phyloP scores from a whole-genome alignment of 2,113 vertebrate species.

The Pollachius pollachius region DNA sequence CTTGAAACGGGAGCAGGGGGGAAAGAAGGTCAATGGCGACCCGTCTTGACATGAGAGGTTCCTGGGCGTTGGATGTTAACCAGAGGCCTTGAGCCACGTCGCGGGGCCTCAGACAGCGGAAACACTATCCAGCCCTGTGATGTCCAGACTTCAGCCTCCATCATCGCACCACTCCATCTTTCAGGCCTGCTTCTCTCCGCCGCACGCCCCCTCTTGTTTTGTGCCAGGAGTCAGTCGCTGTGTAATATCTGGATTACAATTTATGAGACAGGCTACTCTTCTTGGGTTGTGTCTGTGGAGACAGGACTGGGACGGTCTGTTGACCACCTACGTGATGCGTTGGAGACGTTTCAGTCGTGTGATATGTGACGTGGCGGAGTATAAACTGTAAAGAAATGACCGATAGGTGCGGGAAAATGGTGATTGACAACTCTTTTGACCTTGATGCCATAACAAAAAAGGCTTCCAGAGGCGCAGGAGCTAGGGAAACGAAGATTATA shows the following conservation, averaged over 20 bases:
- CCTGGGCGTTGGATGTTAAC: constrained; percentile 54
- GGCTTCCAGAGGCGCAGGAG: constrained; percentile 12
- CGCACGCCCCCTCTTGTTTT: constrained; percentile 19
- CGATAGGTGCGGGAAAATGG: neutral
- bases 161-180: constrained; percentile 53
- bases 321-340: constrained; percentile 14
- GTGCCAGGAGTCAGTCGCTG: constrained; percentile 34
- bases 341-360: too few species aligned
- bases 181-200: constrained; percentile 32
- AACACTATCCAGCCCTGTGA: constrained; percentile 61
- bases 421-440: constrained; percentile 13
- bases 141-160: constrained; percentile 60
- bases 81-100: constrained; percentile 47
- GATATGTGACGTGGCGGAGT: neutral
- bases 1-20: constrained; percentile 29
- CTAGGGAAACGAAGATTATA: constrained; percentile 21
- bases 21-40: constrained; percentile 28
- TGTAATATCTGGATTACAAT: constrained; percentile 32
- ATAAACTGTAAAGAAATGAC: neutral
- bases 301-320: neutral
- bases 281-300: constrained; percentile 1
- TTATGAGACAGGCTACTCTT: constrained; percentile 6
- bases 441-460: constrained; percentile 7
- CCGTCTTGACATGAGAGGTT: constrained; percentile 21
- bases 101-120: constrained; percentile 40